Evolutionary conservation across 2,888 invertebrate species (phyloP).

Genomic region (Corbicula japonica): DNA sequence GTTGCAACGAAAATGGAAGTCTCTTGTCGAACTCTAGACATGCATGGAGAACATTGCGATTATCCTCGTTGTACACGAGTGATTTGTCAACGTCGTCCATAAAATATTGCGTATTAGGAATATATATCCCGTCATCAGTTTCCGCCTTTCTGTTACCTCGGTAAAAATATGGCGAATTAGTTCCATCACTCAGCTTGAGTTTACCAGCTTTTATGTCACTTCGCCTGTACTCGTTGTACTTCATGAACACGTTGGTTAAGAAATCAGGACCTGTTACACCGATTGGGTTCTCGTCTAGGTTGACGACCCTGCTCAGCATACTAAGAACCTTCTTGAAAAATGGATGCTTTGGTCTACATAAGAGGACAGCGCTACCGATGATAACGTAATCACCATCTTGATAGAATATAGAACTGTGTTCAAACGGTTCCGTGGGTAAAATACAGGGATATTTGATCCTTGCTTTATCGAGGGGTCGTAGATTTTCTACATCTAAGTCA

Average conservation of each 20-base stretch:
- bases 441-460: conserved; percentile 70
- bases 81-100: conserved; percentile 1
- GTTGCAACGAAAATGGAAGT: neutral
- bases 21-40: neutral
- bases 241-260: conserved; percentile 53
- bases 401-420: conserved; percentile 71
- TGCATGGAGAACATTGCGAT: too few species aligned
- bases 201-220: neutral
- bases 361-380: conserved; percentile 75
- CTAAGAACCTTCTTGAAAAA: conserved; percentile 73
- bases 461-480: conserved; percentile 70
- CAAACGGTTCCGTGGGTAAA: conserved; percentile 76
- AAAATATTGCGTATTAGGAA: conserved; percentile 54
- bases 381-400: conserved; percentile 65
- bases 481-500: conserved; percentile 79
- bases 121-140: conserved; percentile 35
- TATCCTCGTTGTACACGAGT: neutral
- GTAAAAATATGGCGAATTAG: conserved; percentile 44
- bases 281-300: conserved; percentile 69
- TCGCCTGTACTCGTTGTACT: conserved; percentile 20
- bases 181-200: neutral
- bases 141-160: conserved; percentile 19
- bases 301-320: conserved; percentile 62
- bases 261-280: conserved; percentile 76
- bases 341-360: conserved; percentile 71